Percentiles rank a stretch among this genome's conserved stretches.
phyloP scores from a whole-genome alignment of 37 sponge, comb jelly and placozoan genomes.

The Beroe forskalii region DNA sequence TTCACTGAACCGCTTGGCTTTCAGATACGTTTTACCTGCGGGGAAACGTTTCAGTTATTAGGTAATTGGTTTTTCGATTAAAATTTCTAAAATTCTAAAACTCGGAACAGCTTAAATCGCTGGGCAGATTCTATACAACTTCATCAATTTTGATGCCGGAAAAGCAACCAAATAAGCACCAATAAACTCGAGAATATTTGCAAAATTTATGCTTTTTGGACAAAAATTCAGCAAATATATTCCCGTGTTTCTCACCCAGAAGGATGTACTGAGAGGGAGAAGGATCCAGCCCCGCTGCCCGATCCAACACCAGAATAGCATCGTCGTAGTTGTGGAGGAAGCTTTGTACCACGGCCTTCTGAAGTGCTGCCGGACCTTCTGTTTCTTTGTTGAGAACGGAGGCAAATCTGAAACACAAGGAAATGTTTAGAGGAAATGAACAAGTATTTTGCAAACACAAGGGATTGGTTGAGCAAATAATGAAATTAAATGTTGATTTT shows the following conservation, averaged over 20 bases:
- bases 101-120: too few relatives aligned
- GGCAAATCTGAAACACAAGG: constrained; percentile 63
- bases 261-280: constrained; percentile 63
- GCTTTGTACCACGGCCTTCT: constrained; percentile 75
- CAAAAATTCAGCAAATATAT: too few relatives aligned
- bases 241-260: constrained; percentile 1
- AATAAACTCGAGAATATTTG: too few relatives aligned
- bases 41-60: neutral
- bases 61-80: neutral
- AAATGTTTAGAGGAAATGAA: too few relatives aligned
- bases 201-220: too few relatives aligned
- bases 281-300: constrained; percentile 59
- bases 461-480: too few relatives aligned
- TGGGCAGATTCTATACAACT: too few relatives aligned
- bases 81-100: neutral
- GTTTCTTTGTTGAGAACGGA: constrained; percentile 64
- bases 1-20: constrained; percentile 68
- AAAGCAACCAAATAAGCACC: too few relatives aligned
- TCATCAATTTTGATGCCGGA: too few relatives aligned
- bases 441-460: too few relatives aligned
- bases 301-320: constrained; percentile 67
- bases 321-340: constrained; percentile 84
- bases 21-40: constrained; percentile 73
- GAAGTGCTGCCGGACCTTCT: constrained; percentile 60
- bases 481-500: too few relatives aligned